These are phyloP conservation scores for Lamellibrachia columna DNA, from an alignment of 2,888 invertebrate species.

Conservation along the genomic window DNA sequence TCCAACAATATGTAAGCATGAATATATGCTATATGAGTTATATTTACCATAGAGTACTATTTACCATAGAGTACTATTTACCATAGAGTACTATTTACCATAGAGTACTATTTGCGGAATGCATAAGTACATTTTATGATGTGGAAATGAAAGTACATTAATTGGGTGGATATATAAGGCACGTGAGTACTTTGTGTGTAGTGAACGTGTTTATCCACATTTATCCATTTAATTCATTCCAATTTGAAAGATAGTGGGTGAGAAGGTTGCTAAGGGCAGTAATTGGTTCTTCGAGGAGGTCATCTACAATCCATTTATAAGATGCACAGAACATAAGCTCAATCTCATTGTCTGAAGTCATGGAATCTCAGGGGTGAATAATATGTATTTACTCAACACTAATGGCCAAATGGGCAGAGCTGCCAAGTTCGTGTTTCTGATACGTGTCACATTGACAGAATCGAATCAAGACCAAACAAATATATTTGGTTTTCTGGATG, in stretches of 20 bases:
- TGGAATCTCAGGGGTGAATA: neutral
- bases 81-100: no score
- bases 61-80: no score
- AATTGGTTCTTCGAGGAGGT: neutral
- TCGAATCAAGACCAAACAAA: neutral
- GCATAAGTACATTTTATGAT: no score
- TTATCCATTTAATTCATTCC: neutral
- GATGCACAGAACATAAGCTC: neutral
- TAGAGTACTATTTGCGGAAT: no score
- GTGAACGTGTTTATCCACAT: no score
- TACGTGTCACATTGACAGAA: neutral
- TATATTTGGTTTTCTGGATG: neutral
- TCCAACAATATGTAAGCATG: no score
- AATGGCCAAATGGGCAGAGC: neutral
- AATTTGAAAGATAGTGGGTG: neutral
- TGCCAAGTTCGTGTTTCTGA: neutral
- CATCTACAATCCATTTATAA: neutral
- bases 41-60: no score
- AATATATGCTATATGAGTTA: no score
- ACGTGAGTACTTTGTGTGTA: no score
- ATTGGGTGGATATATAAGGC: no score
- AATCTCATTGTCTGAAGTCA: neutral
- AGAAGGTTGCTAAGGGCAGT: neutral
- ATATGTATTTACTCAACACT: neutral
- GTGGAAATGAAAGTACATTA: no score